These are phyloP conservation scores for Andrena chrysosceles DNA, from an alignment of 2,888 invertebrate species.

Conservation along the genomic window DNA sequence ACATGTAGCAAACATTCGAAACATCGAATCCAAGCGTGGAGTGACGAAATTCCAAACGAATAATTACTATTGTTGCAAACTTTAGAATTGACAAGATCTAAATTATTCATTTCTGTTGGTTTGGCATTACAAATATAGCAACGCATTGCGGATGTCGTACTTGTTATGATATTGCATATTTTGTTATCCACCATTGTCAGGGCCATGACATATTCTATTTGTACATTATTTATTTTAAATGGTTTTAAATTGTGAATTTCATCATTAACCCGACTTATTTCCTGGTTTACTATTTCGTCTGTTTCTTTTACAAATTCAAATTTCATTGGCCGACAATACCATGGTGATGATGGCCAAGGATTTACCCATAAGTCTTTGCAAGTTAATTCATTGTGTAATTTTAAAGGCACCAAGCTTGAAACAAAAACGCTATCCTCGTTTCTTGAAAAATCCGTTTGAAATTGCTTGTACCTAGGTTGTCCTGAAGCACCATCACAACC, in stretches of 20 bases:
- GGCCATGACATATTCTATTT: neutral
- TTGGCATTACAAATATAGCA: slow-evolving; percentile 11
- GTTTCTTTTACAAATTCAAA: slow-evolving; percentile 28
- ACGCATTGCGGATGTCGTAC: slow-evolving; percentile 8
- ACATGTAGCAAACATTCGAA: too few species aligned
- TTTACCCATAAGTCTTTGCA: slow-evolving; percentile 12
- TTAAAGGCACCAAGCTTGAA: slow-evolving; percentile 12
- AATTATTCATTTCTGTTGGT: too few species aligned
- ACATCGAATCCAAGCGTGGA: too few species aligned
- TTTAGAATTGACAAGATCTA: too few species aligned
- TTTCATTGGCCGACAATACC: slow-evolving; percentile 32
- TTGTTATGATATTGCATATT: neutral
- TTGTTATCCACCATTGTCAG: slow-evolving; percentile 5
- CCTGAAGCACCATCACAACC: slow-evolving; percentile 2
- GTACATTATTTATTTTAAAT: slow-evolving; percentile 16
- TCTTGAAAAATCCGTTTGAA: neutral
- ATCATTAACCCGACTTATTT: slow-evolving; percentile 3
- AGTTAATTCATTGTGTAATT: neutral
- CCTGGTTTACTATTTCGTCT: neutral
- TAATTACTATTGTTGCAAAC: too few species aligned
- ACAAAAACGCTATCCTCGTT: slow-evolving; percentile 3
- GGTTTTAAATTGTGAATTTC: slow-evolving; percentile 18
- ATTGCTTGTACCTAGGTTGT: slow-evolving; percentile 10
- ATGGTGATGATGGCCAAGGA: slow-evolving; percentile 24
- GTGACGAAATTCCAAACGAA: too few species aligned